Conservation (phyloP, 2,113 vertebrate genomes). For the Oryctolagus cuniculus region DNA sequence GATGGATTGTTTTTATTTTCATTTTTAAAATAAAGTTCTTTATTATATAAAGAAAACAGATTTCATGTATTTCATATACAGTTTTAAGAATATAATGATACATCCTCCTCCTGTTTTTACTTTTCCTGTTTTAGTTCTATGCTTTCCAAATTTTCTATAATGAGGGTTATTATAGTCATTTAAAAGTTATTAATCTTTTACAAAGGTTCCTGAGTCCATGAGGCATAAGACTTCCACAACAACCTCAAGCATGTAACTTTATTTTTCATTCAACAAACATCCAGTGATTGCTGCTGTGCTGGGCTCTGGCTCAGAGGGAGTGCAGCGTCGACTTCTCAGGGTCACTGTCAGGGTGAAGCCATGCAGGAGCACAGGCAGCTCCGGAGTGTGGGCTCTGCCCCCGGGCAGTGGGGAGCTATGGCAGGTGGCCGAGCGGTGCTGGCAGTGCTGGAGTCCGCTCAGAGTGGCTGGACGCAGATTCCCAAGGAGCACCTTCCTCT, state of each 20-base stretch:
- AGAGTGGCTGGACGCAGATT: no score
- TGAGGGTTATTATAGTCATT: slow-evolving; percentile 44
- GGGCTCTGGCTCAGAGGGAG: background rate
- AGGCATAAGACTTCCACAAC: background rate
- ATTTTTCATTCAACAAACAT: background rate
- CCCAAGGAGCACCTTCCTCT: background rate
- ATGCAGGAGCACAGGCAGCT: no score
- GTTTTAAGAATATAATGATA: no score
- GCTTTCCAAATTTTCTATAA: slow-evolving; percentile 55
- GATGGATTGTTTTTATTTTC: slow-evolving; percentile 61
- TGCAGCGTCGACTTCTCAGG: no score
- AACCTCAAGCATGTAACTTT: background rate
- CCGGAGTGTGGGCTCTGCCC: no score
- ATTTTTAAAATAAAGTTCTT: background rate
- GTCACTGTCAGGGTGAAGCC: no score
- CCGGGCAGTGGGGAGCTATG: no score
- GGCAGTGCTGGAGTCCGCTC: no score
- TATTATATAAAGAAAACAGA: no score
- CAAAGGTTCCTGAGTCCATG: slow-evolving; percentile 24
- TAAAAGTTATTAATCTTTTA: slow-evolving; percentile 56
- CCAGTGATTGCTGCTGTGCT: background rate
- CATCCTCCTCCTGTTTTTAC: no score
- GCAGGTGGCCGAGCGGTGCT: no score
- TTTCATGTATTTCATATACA: no score
- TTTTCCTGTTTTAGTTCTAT: background rate